Evolutionary conservation across 2,797 vertebrate species (phyloP), one percentile per base, ranked within the genome.

Genomic region (Myoxocephalus aenaeus): DNA sequence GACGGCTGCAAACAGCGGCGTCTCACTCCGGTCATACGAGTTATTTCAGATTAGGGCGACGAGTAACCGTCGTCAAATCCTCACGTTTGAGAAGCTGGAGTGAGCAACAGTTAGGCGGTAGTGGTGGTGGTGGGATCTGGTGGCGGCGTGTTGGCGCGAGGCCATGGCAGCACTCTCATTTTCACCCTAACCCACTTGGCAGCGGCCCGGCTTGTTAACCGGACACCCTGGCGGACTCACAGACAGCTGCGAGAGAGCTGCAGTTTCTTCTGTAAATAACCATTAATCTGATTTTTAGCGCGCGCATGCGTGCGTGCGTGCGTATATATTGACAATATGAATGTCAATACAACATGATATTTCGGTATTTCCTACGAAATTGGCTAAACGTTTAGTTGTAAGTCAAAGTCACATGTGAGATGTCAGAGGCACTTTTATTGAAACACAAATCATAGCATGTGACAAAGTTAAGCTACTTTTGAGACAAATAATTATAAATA

Each of bases 131-230:
- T 34, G 53, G 75, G 64, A 79, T 70, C 66, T 22, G 64, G 46
- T 65, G 69, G 79, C 27, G 80, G 70, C 17, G 58, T 50, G 81
- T 13, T 90, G 89, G 88, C 75, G 0, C 0, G 27, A 6, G 46
- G 85, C 89, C 88, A 86, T 2, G 11, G 57, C 74, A 14, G 38
- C 17, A 51, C 74, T 81, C 87, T 86, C 82, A 44, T 85, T 82
- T 90, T 86, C 80, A 88, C 73, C 85, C 80, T 90, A 87, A 90
- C 90, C 89, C 88, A 92, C 87, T 93, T 94, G 92, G 91, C 93
- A 89, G 29, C 2, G 56, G 62, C 7, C 7, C 61, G 0, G 65
- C 82, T 63, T 32, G 84, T 84, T 86, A 91, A 93, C 87, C 78
- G 29, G 85, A 94, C 87, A 90, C 91, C 53, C 51, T 79, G 88